phyloP scores from a whole-genome alignment of 23 tunicate genomes.

The Aplidium turbinatum region DNA sequence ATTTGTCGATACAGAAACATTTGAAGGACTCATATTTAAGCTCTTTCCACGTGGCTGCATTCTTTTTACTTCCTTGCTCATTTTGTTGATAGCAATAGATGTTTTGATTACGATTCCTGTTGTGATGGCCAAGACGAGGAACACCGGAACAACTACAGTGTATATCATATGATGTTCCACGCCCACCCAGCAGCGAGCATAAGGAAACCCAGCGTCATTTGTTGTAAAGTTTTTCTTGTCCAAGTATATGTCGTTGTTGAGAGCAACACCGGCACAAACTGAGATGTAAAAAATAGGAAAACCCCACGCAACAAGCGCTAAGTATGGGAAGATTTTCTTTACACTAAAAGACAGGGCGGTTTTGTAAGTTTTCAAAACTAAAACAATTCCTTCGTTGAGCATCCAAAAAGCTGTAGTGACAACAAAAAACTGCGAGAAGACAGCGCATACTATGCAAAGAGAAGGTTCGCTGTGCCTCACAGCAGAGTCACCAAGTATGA shows the following conservation, averaged over 20 bases:
- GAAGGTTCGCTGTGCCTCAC: neutral
- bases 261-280: conserved; percentile 44
- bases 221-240: conserved; percentile 11
- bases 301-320: conserved; percentile 50
- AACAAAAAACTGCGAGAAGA: conserved; percentile 45
- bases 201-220: neutral
- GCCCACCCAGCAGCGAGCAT: conserved; percentile 54
- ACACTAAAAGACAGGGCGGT: conserved; percentile 56
- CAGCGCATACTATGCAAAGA: conserved; percentile 44
- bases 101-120: conserved; percentile 29
- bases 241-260: conserved; percentile 30
- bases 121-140: conserved; percentile 25
- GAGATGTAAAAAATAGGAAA: conserved; percentile 49
- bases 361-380: conserved; percentile 62
- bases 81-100: conserved; percentile 42
- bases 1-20: neutral
- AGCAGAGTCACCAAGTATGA: conserved; percentile 24
- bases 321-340: conserved; percentile 26
- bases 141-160: conserved; percentile 50
- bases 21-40: neutral
- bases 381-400: conserved; percentile 67
- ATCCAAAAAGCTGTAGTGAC: conserved; percentile 68
- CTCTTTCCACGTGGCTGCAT: conserved; percentile 43
- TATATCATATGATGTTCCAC: conserved; percentile 38
- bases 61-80: conserved; percentile 25